These are phyloP conservation scores for Phalanger gymnotis DNA, from an alignment of 2,797 vertebrate species.

Conservation along the genomic window DNA sequence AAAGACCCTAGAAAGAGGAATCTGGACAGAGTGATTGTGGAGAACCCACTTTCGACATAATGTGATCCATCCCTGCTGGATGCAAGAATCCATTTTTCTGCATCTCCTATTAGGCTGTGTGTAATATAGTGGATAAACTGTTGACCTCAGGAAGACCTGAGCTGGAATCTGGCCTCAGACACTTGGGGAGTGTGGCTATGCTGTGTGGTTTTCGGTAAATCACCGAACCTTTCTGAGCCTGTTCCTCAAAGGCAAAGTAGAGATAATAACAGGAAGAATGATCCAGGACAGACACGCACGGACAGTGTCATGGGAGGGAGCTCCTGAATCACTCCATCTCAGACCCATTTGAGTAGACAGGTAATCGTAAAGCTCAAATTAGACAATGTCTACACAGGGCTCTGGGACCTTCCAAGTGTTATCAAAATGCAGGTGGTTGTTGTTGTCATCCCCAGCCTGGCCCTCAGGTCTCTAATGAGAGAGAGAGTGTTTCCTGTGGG, in stretches of 20 bases:
- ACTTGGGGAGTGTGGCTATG: background rate
- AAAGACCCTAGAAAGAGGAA: background rate
- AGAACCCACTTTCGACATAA: too few species aligned
- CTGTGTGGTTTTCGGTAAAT: background rate
- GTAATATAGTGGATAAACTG: background rate
- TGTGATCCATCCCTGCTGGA: too few species aligned
- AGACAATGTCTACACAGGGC: too few species aligned
- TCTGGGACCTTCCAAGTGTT: background rate
- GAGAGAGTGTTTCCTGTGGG: background rate
- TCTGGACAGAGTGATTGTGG: background rate
- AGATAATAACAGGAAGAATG: background rate
- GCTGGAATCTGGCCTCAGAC: background rate
- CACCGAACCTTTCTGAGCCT: background rate
- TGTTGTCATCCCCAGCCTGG: background rate
- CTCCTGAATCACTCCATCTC: background rate
- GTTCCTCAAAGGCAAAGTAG: background rate
- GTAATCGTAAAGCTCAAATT: background rate
- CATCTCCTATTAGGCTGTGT: background rate
- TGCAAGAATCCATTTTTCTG: background rate
- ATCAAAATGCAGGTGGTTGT: background rate
- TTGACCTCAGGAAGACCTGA: background rate
- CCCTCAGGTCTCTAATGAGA: background rate
- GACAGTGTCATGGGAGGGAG: background rate
- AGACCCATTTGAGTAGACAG: background rate
- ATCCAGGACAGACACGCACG: background rate